A percentile compares a stretch with the other conserved stretches of the same genome.
Conservation (phyloP, 2,113 vertebrate species). For the Dolichotis patagonum region DNA sequence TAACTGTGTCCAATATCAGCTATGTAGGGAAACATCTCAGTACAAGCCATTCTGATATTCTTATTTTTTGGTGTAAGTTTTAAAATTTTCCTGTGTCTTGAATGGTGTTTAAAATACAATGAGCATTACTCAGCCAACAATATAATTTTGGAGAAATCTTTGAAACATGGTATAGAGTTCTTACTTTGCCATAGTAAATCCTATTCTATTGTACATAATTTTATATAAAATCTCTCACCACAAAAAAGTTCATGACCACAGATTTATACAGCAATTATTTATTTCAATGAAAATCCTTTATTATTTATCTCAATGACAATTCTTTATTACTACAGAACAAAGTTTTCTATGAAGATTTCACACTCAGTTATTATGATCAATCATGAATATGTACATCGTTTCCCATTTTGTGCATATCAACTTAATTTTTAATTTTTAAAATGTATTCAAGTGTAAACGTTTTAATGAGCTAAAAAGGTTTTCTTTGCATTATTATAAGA, state of each 20-base stretch:
- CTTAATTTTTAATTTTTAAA: neutral
- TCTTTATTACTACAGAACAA: neutral
- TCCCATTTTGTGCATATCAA: neutral
- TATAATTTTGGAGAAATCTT: neutral
- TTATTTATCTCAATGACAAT: neutral
- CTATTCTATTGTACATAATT: neutral
- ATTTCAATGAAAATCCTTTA: neutral
- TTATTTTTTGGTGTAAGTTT: conserved; percentile 45
- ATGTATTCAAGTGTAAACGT: neutral
- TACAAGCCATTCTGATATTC: conserved; percentile 53
- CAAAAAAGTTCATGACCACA: too few relatives aligned
- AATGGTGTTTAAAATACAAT: neutral
- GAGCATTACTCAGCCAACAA: neutral
- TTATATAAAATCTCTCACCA: neutral
- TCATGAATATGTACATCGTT: neutral
- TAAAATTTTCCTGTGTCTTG: conserved; percentile 54
- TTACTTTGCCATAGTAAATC: neutral
- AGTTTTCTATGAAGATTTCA: neutral
- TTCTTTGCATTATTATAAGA: neutral
- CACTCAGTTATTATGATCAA: neutral
- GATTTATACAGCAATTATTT: neutral
- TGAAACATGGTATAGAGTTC: neutral
- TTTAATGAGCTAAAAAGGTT: neutral
- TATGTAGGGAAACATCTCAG: conserved; percentile 60
- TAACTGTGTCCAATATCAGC: neutral